A percentile compares a stretch with the other conserved stretches of the same genome.
Evolutionary conservation across 2,113 vertebrate genomes (phyloP).

Genomic region (Bagarius yarrelli): DNA sequence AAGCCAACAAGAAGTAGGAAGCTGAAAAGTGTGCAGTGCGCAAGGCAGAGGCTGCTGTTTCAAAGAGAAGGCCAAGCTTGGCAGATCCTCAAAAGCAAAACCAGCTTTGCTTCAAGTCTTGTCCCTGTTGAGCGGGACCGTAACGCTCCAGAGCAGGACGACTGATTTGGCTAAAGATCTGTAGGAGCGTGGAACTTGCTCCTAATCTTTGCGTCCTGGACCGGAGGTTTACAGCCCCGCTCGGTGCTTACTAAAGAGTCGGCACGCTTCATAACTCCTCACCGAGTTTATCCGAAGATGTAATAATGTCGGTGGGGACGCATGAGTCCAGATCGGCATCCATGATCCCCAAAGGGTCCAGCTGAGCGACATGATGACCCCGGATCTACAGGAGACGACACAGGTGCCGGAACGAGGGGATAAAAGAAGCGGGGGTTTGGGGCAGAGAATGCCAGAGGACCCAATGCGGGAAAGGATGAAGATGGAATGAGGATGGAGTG

Average conservation of each 20-base stretch:
- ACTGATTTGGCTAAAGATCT: background rate
- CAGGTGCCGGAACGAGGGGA: background rate
- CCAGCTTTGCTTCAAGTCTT: background rate
- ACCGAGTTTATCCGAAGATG: constrained; percentile 99
- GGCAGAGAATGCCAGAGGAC: constrained; percentile 32
- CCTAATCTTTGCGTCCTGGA: background rate
- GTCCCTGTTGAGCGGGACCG: background rate
- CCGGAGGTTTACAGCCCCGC: constrained; percentile 18
- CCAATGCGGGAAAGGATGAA: constrained; percentile 35
- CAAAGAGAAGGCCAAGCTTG: constrained; percentile 3
- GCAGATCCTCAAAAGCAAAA: constrained; percentile 17
- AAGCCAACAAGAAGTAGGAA: constrained; percentile 8
- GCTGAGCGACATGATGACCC: constrained; percentile 98
- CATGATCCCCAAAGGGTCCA: constrained; percentile 99
- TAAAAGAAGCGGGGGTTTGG: background rate
- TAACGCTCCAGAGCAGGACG: constrained; percentile 26
- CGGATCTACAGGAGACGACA: constrained; percentile 84
- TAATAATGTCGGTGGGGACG: constrained; percentile 97
- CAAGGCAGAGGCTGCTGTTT: background rate
- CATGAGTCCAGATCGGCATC: constrained; percentile 98
- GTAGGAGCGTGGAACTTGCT: background rate
- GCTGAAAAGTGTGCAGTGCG: constrained; percentile 17
- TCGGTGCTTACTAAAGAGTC: background rate
- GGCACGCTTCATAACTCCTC: constrained; percentile 70
- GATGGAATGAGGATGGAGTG: constrained; percentile 5